Evolutionary conservation across 2,888 invertebrate species (phyloP).

Genomic region (Chrysodeixis includens): DNA sequence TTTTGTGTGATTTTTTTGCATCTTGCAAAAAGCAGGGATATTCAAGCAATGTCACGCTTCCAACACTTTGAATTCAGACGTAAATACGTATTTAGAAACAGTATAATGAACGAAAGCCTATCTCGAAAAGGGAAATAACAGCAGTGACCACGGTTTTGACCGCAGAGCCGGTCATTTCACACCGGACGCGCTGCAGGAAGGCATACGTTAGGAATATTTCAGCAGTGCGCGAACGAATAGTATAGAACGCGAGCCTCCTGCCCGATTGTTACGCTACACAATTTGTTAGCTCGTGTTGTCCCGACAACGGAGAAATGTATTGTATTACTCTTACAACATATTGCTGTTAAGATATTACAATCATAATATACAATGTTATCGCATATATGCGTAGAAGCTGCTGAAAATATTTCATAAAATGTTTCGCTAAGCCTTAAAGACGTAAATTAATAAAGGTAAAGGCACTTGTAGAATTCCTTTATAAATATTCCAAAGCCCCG

Average conservation of each 20-base stretch:
- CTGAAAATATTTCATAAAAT: too few relatives aligned
- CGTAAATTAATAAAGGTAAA: too few relatives aligned
- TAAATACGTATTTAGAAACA: background rate
- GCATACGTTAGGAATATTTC: slow-evolving; percentile 12
- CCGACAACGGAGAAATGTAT: background rate
- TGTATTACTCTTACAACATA: background rate
- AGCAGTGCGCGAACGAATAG: background rate
- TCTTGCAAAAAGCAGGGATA: too few relatives aligned
- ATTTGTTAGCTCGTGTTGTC: background rate
- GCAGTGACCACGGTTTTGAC: slow-evolving; percentile 9
- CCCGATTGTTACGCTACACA: background rate
- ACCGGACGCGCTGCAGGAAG: slow-evolving; percentile 18
- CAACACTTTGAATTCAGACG: background rate
- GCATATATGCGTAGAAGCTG: too few relatives aligned
- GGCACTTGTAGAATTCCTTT: too few relatives aligned
- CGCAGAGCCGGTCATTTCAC: slow-evolving; percentile 22
- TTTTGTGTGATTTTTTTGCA: too few relatives aligned
- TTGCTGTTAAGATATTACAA: background rate
- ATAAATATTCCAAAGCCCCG: too few relatives aligned
- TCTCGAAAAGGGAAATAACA: slow-evolving; percentile 11
- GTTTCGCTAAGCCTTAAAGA: too few relatives aligned
- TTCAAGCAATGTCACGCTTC: too few relatives aligned
- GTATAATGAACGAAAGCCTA: slow-evolving; percentile 3
- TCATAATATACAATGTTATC: background rate
- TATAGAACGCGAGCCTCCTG: background rate